These are phyloP conservation scores for Drosophila koepferae DNA, from an alignment of 2,888 invertebrate species.

Conservation along the genomic window DNA sequence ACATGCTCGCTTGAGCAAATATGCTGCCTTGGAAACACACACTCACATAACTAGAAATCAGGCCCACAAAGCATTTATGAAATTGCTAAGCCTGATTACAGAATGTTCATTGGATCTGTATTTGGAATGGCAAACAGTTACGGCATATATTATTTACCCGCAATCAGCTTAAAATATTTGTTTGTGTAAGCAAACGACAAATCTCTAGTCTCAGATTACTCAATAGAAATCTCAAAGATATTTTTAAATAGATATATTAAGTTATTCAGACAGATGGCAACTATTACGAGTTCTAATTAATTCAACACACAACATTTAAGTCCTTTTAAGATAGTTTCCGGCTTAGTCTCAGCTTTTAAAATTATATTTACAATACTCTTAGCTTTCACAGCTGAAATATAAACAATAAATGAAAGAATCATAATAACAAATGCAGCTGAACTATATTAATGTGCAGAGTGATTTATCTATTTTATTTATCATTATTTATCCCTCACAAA, in stretches of 20 bases:
- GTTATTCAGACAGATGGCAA: no score
- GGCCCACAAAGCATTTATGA: slow-evolving; percentile 14
- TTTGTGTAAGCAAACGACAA: background rate
- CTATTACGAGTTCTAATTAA: no score
- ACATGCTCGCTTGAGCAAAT: slow-evolving; percentile 19
- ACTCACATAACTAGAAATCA: slow-evolving; percentile 20
- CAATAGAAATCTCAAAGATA: background rate
- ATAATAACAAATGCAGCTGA: slow-evolving; percentile 11
- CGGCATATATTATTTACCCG: background rate
- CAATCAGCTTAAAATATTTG: background rate
- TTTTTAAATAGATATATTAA: no score
- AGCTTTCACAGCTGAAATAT: no score
- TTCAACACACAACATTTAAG: no score
- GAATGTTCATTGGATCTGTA: background rate
- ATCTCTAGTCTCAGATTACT: background rate
- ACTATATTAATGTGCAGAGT: slow-evolving; percentile 19
- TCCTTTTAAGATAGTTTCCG: no score
- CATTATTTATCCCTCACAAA: slow-evolving; percentile 33
- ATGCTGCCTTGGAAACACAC: slow-evolving; percentile 12
- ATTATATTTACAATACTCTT: no score
- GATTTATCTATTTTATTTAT: slow-evolving; percentile 57
- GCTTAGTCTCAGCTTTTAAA: no score
- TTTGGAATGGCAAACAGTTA: background rate
- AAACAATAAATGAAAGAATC: slow-evolving; percentile 13
- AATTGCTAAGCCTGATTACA: slow-evolving; percentile 1